phyloP scores from a whole-genome alignment of 2,888 invertebrate species.

The Tachystola acroxantha region DNA sequence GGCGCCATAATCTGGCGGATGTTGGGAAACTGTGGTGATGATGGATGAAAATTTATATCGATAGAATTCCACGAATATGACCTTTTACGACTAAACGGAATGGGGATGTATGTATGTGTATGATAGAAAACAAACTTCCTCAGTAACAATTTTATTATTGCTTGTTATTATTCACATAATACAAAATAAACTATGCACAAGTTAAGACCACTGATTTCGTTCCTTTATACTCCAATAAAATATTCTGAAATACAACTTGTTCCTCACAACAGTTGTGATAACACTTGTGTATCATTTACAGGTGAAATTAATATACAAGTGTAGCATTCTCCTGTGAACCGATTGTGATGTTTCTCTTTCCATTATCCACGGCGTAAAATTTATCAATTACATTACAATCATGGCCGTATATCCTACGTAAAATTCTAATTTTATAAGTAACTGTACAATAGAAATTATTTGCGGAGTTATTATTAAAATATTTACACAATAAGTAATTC shows the following conservation, averaged over 20 bases:
- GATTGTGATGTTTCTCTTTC: conserved; percentile 47
- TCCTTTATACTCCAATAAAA: conserved; percentile 59
- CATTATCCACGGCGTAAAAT: conserved; percentile 29
- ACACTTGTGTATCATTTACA: conserved; percentile 37
- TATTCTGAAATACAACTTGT: conserved; percentile 52
- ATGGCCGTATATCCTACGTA: conserved; percentile 59
- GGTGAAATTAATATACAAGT: conserved; percentile 51
- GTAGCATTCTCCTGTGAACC: conserved; percentile 47
- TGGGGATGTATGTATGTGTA: too few relatives aligned
- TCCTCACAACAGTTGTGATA: conserved; percentile 32
- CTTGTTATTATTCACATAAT: conserved; percentile 83
- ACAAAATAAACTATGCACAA: conserved; percentile 84
- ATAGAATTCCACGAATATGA: too few relatives aligned
- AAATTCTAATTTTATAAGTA: conserved; percentile 48
- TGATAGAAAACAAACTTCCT: conserved; percentile 48
- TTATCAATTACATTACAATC: conserved; percentile 51
- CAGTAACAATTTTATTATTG: conserved; percentile 82
- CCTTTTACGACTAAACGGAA: too few relatives aligned
- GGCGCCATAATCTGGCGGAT: too few relatives aligned
- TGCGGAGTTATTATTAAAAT: conserved; percentile 48
- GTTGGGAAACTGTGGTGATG: too few relatives aligned
- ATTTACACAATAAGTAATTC: too few relatives aligned
- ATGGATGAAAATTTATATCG: too few relatives aligned
- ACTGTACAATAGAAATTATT: conserved; percentile 61
- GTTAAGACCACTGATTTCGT: conserved; percentile 69